Base-by-base conservation (phyloP, 1,140 invertebrate genomes). In the Neodiprion lecontei region DNA sequence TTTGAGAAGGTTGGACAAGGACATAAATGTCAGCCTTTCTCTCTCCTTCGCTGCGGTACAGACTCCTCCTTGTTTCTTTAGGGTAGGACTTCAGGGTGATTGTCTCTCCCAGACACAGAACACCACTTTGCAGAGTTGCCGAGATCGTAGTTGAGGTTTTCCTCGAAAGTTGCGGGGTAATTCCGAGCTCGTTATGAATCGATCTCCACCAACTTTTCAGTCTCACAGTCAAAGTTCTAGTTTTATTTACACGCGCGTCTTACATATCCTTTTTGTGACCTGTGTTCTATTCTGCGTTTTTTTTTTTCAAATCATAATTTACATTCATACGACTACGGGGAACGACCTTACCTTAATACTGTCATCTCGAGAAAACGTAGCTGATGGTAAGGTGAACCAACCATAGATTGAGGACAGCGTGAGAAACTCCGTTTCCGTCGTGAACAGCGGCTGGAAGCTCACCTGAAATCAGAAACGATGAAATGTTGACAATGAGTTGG, bases 401-500 rank as follows among this genome's bases (percentile, higher is more conserved):
- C 88, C 88, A 89, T 69, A 88, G 82, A 85, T 88, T 88, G 76
- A 88, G 83, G 72, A 88, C 85, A 77, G 87, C 87, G 80, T 82
- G 83, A 5, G 87, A 89, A 74, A 88, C 86, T 75, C 87, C 87
- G 75, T 85, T 89, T 0, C 88, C 89, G 74, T 90, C 88, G 77
- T 90, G 89, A 67, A 89, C 88, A 28, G 89, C 89, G 49, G 89
- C 89, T 72, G 89, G 89, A 79, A 89, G 83, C 79, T 90, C 89
- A 72, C 89, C 89, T 90, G 81, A 14, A 82, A 84, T 75, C 80
- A 75, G 77, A 79, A 83, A 81, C 77, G 76, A 74, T 74, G 71
- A 40, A 1, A 40, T 40, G 5, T 5, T 40, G 28, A n/a, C 21
- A 1, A 21, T n/a, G 21, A 66, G 12, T 69, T 17, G 28, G 28